Evolutionary conservation across 2,797 vertebrate species (phyloP), one percentile per base, ranked within the genome.

Genomic region (Miichthys miiuy): DNA sequence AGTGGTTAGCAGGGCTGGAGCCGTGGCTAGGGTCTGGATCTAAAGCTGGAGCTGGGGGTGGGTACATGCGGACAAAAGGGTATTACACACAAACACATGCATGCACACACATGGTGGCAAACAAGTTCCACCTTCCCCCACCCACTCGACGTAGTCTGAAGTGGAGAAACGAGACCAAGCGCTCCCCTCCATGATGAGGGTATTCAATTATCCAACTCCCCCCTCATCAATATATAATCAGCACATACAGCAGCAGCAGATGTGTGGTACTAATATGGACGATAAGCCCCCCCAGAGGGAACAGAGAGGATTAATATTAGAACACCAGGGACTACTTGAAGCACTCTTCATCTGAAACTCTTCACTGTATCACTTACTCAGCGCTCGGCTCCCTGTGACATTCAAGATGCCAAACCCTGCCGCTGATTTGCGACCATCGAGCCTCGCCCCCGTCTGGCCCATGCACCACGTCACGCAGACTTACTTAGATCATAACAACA

Each of bases 221-320:
- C 67, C 52, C 63, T 82, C 92, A 93, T 93, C 91, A 92, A 93
- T 94, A 93, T 90, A 89, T 93, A 91, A 94, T 92, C 85, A 87
- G 86, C 27, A 8, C 82, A 86, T 86, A 81, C 81, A 89, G 85
- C 85, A 68, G 73, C 65, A 64, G 85, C 91, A 93, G 91, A 93
- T 93, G 91, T 90, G 90, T 66, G 88, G 76, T 27, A 70, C 81
- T 90, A 91, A 87, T 87, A 81, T 82, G 88, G 87, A 83, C 21
- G 63, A 85, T 88, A 88, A 89, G 60, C 83, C 83, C 65, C 63
- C 85, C 89, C 69, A 67, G 72, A 78, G 87, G 88, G 86, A 88
- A 65, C 75, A 68, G 44, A 74, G 77, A 51, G 88, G 87, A 92
- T 93, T 92, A 87, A 91, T 91, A 77, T 79, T 79, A 48, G 54